Base-by-base conservation (phyloP, 2,797 vertebrate genomes). In the Craterocephalus amniculus region DNA sequence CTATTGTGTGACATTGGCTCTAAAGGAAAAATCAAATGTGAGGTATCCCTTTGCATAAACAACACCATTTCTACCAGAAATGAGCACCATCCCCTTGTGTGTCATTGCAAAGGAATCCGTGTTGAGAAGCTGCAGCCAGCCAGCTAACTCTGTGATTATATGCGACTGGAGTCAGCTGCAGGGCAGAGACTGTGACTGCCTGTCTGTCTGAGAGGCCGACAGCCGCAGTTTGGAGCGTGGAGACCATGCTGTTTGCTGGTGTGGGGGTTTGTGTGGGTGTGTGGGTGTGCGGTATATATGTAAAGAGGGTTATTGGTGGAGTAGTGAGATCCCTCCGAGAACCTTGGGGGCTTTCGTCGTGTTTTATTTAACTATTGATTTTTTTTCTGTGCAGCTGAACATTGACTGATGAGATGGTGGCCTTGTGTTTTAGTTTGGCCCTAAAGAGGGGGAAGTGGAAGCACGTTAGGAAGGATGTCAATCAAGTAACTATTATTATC, bases 121-220 rank as follows among this genome's bases (percentile, higher is more conserved):
- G 32, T 68, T 55, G 67, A 80, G 72, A 49, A 78, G 69, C 83
- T 74, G 74, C 78, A 78, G 72, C 86, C 75, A 75, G 74, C 68
- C 67, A 49, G 79, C 75, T 84, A 81, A 78, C 79, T 67, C 75
- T 77, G 73, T 86, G 80, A 86, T 86, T 86, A 73, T 70, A 70
- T 68, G 83, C 12, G 80, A 83, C 74, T 75, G 74, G 75, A 87
- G 91, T 93, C 92, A 92, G 91, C 92, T 94, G 91, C 86, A 80
- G 87, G 80, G 76, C 68, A 84, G 88, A 88, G 80, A 85, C 82
- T 87, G 83, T 78, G 79, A 74, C 83, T 80, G 79, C 68, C 81
- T 83, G 73, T 84, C 76, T 87, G 73, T 84, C 76, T 87, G 78
- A 81, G 61, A 54, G 80, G 38, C 79, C 72, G 83, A 88, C 88